Evolutionary conservation across 2,113 vertebrate genomes (phyloP).

Genomic region (Nesoenas mayeri): DNA sequence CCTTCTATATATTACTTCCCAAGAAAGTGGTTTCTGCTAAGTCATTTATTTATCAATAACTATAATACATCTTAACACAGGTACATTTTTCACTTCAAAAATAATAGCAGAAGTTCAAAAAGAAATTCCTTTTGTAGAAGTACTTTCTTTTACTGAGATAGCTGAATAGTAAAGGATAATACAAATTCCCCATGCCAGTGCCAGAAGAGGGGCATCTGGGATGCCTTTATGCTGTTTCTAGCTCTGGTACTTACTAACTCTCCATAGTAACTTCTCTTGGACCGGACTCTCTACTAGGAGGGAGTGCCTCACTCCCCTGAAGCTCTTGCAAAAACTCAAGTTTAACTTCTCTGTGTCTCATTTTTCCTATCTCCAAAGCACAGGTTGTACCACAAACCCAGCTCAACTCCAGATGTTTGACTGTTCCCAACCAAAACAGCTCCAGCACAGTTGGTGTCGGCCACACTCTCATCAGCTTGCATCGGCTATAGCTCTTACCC

Average conservation of each 20-base stretch:
- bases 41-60: not conserved
- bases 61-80: not conserved
- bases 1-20: not conserved
- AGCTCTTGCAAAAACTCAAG: not conserved
- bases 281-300: not conserved
- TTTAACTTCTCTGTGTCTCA: not conserved
- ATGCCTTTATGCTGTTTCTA: not conserved
- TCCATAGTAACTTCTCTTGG: not conserved
- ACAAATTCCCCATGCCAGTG: not conserved
- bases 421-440: not conserved
- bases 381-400: not conserved
- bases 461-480: not conserved
- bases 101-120: not conserved
- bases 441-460: not conserved
- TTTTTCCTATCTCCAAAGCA: not conserved
- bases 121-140: not conserved
- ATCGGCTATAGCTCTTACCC: not conserved
- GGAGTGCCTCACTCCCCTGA: accelerated
- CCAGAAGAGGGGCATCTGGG: not conserved
- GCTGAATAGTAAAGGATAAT: not conserved
- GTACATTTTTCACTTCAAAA: not conserved
- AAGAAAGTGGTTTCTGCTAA: not conserved
- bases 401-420: not conserved
- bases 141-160: not conserved
- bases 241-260: not conserved